A percentile compares a stretch with the other conserved stretches of the same genome.
phyloP scores from a whole-genome alignment of 1,140 invertebrate species.

The Leptopilina boulardi region DNA sequence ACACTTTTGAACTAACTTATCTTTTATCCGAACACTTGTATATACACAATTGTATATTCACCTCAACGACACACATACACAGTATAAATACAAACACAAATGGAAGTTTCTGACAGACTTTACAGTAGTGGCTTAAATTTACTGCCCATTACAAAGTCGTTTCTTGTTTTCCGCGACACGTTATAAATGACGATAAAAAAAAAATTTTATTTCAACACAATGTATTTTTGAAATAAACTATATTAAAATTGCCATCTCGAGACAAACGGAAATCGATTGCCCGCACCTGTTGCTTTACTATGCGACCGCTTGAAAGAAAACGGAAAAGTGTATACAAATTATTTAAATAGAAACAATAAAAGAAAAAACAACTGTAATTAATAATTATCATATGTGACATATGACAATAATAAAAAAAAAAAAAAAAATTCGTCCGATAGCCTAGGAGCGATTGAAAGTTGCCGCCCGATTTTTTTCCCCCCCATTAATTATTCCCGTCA shows the following conservation, averaged over 20 bases:
- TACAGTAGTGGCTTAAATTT: slow-evolving; percentile 27
- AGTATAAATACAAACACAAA: background rate
- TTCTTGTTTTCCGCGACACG: slow-evolving; percentile 9
- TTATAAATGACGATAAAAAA: background rate
- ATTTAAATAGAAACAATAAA: background rate
- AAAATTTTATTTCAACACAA: background rate
- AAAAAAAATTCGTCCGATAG: slow-evolving; percentile 46
- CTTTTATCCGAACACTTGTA: slow-evolving; percentile 18
- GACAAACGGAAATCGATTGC: background rate
- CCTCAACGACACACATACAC: background rate
- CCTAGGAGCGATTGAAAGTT: slow-evolving; percentile 61
- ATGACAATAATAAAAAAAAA: slow-evolving; percentile 48
- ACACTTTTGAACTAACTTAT: slow-evolving; percentile 4
- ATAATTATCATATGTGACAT: background rate
- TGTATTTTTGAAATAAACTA: slow-evolving; percentile 12
- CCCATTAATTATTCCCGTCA: slow-evolving; percentile 62
- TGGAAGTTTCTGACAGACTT: background rate
- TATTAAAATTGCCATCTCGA: slow-evolving; percentile 1
- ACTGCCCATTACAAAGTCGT: slow-evolving; percentile 28
- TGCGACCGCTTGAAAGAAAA: background rate
- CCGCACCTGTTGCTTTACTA: background rate
- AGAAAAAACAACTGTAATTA: background rate
- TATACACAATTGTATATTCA: slow-evolving; percentile 10
- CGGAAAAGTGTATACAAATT: background rate
- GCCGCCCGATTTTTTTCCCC: slow-evolving; percentile 58